phyloP scores from a whole-genome alignment of 2,888 invertebrate species.

The Zeuzera pyrina region DNA sequence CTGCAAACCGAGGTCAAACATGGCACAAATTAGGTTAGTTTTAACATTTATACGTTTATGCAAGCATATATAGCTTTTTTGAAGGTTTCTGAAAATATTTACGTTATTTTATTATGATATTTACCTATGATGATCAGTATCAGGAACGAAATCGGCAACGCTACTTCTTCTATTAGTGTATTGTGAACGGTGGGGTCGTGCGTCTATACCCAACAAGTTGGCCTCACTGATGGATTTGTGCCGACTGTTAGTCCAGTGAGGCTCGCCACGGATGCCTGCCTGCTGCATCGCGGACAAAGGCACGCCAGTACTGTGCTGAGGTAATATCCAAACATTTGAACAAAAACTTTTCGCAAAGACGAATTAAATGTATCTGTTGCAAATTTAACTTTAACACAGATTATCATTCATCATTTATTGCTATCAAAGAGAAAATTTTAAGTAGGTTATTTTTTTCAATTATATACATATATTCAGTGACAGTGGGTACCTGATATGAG shows the following conservation, averaged over 20 bases:
- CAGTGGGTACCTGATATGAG: constrained; percentile 70
- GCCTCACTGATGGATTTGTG: constrained; percentile 89
- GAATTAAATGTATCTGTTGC: too few relatives aligned
- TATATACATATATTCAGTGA: too few relatives aligned
- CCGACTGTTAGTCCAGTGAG: constrained; percentile 52
- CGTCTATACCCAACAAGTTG: constrained; percentile 80
- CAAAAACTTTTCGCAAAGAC: too few relatives aligned
- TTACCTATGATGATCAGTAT: constrained; percentile 72
- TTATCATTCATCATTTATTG: too few relatives aligned
- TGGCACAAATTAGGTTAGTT: too few relatives aligned
- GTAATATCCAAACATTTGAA: constrained; percentile 1
- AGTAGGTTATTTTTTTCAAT: too few relatives aligned
- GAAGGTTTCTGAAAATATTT: too few relatives aligned
- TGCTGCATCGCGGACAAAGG: constrained; percentile 80
- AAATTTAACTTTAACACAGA: too few relatives aligned
- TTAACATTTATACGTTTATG: too few relatives aligned
- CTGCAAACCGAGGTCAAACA: constrained; percentile 26
- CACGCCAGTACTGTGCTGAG: constrained; percentile 61
- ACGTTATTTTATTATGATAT: too few relatives aligned
- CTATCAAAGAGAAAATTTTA: too few relatives aligned
- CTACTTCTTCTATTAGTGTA: constrained; percentile 69
- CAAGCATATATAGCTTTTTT: too few relatives aligned
- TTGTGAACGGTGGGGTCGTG: constrained; percentile 53
- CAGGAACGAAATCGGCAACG: constrained; percentile 73
- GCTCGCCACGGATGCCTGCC: constrained; percentile 76